phyloP scores from a whole-genome alignment of 64 coral and sea anemone species.

The Porites lutea region DNA sequence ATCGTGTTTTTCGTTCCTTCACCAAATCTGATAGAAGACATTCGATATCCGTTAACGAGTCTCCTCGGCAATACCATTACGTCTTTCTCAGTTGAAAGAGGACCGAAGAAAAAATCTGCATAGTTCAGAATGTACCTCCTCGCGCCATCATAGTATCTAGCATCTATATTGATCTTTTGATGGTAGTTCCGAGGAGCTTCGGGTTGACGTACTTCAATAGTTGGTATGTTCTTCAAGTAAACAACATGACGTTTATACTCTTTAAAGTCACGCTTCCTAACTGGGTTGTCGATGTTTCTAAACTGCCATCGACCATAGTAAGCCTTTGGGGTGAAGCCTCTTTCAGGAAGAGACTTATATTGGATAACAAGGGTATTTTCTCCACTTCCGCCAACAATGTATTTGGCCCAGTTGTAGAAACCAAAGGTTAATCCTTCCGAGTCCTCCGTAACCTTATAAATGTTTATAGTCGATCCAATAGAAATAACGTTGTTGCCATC shows the following conservation, averaged over 20 bases:
- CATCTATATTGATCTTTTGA: not conserved
- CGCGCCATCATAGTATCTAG: slow-evolving; percentile 4
- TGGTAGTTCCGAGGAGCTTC: no score
- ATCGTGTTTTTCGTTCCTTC: not conserved
- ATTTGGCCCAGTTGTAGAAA: slow-evolving; percentile 26
- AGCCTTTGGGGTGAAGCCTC: not conserved
- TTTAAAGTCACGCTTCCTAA: not conserved
- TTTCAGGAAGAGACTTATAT: not conserved
- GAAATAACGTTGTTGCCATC: slow-evolving; percentile 24
- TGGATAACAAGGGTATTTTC: slow-evolving; percentile 7
- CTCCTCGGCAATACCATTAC: not conserved
- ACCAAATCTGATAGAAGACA: not conserved
- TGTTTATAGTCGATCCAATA: slow-evolving; percentile 8
- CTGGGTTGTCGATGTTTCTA: not conserved
- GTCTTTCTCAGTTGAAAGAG: not conserved
- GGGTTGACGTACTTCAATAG: not conserved
- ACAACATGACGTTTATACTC: not conserved
- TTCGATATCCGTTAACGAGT: not conserved
- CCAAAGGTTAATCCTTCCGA: not conserved
- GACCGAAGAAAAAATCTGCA: not conserved
- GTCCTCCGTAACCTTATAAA: not conserved
- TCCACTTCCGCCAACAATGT: slow-evolving; percentile 26
- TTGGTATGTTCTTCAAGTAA: slow-evolving; percentile 23
- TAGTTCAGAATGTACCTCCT: not conserved
- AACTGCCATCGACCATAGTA: not conserved